Evolutionary conservation across 1,140 invertebrate species (phyloP), one percentile per base, ranked within the genome.

Genomic region (Drosophila littoralis): DNA sequence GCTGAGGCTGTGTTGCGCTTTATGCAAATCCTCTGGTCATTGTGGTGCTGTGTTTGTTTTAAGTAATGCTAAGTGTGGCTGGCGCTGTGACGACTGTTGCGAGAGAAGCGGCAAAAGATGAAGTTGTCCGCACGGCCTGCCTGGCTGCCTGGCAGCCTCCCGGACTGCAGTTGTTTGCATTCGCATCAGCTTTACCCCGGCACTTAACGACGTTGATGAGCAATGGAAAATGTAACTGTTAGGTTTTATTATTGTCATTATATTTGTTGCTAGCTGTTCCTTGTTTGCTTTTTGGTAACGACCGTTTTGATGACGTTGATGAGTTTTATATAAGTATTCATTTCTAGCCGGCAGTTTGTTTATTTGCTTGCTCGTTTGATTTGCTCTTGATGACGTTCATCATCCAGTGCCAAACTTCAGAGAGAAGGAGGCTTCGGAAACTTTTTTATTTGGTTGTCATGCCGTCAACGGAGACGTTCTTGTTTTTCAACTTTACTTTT

Each of bases 241-340:
- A 68, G 69, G 67, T 81, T 85, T 85, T 78, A 81, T 85, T 85
- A 85, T 79, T 75, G 74, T 75, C 75, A 75, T 84, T 79, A 68
- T 64, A 28, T 51, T 71, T 36, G 35, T 28, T 33, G 22, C 8
- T 55, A 5, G 17, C 58, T 50, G 15, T 33, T 54, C 54, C 43
- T 73, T 67, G 61, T 65, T 64, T 77, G 45, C 17, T 75, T 64
- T 69, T 71, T 68, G 77, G 64, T 66, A 61, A 52, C 45, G 40
- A 68, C 63, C 76, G 77, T 77, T 76, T 79, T 77, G 75, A 81
- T 86, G 81, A 86, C 78, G 82, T 81, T 85, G 82, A 84, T 86
- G 81, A 84, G 81, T 81, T 79, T 81, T 79, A 84, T 81, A 85
- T 33, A 22, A 32, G 54, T 13, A 57, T 78, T 84, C 79, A 78